Conservation (phyloP, 2,797 vertebrate genomes). For the Lagodon rhomboides region DNA sequence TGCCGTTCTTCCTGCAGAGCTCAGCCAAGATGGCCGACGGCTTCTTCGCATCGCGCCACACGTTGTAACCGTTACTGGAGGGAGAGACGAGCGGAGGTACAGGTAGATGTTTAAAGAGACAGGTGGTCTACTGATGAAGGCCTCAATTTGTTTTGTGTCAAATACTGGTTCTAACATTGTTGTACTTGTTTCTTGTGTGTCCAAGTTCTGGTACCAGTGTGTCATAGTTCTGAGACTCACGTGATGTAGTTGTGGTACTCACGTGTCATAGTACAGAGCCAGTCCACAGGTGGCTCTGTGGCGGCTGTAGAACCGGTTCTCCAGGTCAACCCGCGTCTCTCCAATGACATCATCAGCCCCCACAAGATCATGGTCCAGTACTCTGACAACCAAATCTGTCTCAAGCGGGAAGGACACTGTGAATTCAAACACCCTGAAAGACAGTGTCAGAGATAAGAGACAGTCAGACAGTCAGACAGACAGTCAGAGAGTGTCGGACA, state of each 20-base stretch:
- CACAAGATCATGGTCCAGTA: slow-evolving; percentile 93
- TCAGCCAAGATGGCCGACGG: slow-evolving; percentile 90
- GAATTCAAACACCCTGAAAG: slow-evolving; percentile 91
- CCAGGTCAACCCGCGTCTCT: slow-evolving; percentile 92
- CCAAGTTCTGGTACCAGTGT: background rate
- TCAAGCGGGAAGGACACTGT: slow-evolving; percentile 92
- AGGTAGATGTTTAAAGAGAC: background rate
- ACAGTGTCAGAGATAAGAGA: slow-evolving; percentile 4
- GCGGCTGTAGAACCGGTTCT: slow-evolving; percentile 96
- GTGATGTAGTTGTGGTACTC: slow-evolving; percentile 45
- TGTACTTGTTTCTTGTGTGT: no score
- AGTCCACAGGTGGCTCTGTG: slow-evolving; percentile 92
- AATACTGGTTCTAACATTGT: background rate
- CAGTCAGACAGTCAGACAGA: slow-evolving; percentile 13
- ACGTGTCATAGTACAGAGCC: slow-evolving; percentile 90
- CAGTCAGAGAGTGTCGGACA: background rate
- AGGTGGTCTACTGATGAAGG: background rate
- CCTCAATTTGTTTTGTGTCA: background rate
- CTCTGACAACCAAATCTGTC: slow-evolving; percentile 88
- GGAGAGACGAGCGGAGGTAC: slow-evolving; percentile 26
- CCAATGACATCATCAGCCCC: slow-evolving; percentile 93
- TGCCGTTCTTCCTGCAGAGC: slow-evolving; percentile 90
- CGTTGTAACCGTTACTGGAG: slow-evolving; percentile 91
- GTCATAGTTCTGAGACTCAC: background rate
- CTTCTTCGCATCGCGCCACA: slow-evolving; percentile 91